These are phyloP conservation scores for Euplagia quadripunctaria DNA, from an alignment of 2,888 invertebrate species.

Conservation along the genomic window DNA sequence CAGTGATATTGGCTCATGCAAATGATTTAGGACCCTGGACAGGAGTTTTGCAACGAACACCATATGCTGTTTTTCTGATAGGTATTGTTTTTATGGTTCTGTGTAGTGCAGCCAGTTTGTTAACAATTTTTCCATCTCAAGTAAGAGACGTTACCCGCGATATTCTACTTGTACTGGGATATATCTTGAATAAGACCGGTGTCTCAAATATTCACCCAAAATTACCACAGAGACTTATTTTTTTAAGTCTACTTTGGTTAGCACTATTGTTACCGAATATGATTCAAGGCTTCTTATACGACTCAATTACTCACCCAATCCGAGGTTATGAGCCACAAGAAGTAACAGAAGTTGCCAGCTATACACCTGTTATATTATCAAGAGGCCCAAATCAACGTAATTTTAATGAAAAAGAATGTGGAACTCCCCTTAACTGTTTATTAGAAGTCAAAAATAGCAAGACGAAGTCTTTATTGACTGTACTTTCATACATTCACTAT, in stretches of 20 bases:
- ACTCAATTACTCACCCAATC: slow-evolving; percentile 54
- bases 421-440: too few relatives aligned
- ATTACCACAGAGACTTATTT: too few relatives aligned
- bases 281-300: slow-evolving; percentile 55
- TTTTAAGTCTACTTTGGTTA: too few relatives aligned
- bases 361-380: slow-evolving; percentile 26
- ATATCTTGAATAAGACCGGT: too few relatives aligned
- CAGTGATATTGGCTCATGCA: slow-evolving; percentile 36
- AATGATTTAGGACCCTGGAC: slow-evolving; percentile 41
- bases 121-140: slow-evolving; percentile 49
- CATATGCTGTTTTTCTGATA: slow-evolving; percentile 20
- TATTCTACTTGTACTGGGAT: slow-evolving; percentile 52
- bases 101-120: slow-evolving; percentile 37
- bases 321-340: slow-evolving; percentile 47
- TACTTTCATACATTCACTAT: too few relatives aligned
- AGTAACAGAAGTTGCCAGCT: slow-evolving; percentile 36
- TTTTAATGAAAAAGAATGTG: too few relatives aligned
- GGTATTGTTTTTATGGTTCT: slow-evolving; percentile 43
- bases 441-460: too few relatives aligned
- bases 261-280: slow-evolving; percentile 56
- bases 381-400: too few relatives aligned
- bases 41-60: slow-evolving; percentile 32
- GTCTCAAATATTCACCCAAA: too few relatives aligned
- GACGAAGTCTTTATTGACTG: too few relatives aligned
- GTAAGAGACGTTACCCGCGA: slow-evolving; percentile 44